Conservation (phyloP, 2,797 vertebrate species). For the Vireo griseus region DNA sequence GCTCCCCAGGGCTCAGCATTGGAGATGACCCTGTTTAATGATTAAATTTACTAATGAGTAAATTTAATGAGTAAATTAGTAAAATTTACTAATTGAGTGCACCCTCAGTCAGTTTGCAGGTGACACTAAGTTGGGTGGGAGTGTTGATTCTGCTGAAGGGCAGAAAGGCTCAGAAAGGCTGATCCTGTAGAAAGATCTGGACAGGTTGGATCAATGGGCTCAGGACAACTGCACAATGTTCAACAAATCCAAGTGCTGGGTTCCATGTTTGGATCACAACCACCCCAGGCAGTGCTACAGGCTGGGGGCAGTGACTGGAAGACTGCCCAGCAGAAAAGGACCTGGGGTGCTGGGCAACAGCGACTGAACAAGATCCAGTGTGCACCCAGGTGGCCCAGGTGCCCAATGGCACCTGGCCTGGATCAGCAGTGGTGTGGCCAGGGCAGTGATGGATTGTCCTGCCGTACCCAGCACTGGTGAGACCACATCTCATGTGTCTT, state of each 20-base stretch:
- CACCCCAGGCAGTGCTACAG: rapidly evolving
- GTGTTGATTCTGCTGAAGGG: neutral
- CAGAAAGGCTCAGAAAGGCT: neutral
- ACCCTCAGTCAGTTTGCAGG: neutral
- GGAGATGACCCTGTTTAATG: neutral
- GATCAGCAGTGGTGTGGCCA: rapidly evolving
- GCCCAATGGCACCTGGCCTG: neutral
- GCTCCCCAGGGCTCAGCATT: neutral
- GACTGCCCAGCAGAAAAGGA: rapidly evolving
- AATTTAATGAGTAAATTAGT: no score
- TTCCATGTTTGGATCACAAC: rapidly evolving
- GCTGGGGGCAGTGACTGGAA: rapidly evolving
- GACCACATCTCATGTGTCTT: no score
- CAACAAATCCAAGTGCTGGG: neutral
- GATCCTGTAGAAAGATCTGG: no score
- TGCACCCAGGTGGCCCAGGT: neutral
- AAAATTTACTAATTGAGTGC: no score
- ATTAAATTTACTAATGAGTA: neutral
- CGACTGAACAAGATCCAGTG: rapidly evolving
- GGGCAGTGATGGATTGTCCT: neutral
- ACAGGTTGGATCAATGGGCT: neutral
- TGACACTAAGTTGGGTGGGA: neutral
- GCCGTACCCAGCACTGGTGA: rapidly evolving
- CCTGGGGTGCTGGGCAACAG: rapidly evolving
- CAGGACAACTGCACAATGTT: neutral